Conservation (phyloP, 2,797 vertebrate genomes). For the Leucoraja ocellata region DNA sequence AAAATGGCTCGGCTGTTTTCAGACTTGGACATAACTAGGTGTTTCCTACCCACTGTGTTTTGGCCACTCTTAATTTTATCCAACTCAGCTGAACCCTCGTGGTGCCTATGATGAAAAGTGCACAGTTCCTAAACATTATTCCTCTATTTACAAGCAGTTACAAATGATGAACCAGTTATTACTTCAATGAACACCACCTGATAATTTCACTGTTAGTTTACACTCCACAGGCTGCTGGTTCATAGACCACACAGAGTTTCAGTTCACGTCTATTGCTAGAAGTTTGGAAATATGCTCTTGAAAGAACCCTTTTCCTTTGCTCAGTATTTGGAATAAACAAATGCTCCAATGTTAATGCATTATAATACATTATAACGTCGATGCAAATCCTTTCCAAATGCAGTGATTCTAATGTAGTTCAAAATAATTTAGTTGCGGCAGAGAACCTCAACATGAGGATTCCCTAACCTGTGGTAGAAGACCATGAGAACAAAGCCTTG, state of each 20-base stretch:
- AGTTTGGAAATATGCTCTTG: not conserved
- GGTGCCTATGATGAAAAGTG: not conserved
- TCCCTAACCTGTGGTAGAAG: not conserved
- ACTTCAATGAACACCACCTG: not conserved
- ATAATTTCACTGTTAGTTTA: not conserved
- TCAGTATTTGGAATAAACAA: not conserved
- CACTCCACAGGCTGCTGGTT: not conserved
- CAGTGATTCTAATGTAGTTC: not conserved
- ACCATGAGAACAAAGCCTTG: not conserved
- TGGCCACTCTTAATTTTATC: no score
- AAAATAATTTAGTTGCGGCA: slow-evolving; percentile 30
- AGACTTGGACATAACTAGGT: not conserved
- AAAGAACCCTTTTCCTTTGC: not conserved
- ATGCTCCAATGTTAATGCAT: not conserved
- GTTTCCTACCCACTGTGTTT: no score
- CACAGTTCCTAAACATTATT: not conserved
- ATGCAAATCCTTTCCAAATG: no score
- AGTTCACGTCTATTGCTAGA: not conserved
- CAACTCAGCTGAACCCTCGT: not conserved
- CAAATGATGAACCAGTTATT: not conserved
- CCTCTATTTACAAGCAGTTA: not conserved
- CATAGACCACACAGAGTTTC: not conserved
- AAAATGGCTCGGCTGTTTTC: not conserved
- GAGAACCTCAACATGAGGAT: slow-evolving; percentile 14
- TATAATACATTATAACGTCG: not conserved